Evolutionary conservation across 2,113 vertebrate species (phyloP), one percentile per base, ranked within the genome.

Genomic region (Gobio gobio): DNA sequence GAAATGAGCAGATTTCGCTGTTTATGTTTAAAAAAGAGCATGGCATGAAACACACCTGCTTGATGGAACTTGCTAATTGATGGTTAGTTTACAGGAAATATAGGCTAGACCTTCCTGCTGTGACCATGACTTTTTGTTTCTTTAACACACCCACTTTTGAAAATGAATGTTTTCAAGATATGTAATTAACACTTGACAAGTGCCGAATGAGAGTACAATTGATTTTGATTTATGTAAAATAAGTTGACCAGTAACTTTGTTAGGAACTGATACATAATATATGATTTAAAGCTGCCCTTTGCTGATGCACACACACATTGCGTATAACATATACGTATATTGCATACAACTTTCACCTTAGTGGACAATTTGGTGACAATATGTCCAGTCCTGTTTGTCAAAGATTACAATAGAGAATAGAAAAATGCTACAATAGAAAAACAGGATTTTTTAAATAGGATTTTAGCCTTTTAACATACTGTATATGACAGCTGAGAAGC

Each of bases 61-160:
- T 78, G 24, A 85, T 81, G 82, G 82, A 83, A 51, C 86, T 86
- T 84, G 54, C 61, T 82, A 85, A 88, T 86, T 26, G 47, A 82
- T 56, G 73, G 73, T 82, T 78, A 51, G n/a, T 26, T 68, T 36
- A 14, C 51, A 72, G 82, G 22, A 59, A 79, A 74, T 13, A 7
- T 12, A 49, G 36, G 59, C 54, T 3, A 20, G 58, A 68, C 20
- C 26, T 68, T 74, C 49, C 51, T 63, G 61, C 5, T 81, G 7
- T 58, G 22, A 40, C 20, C 26, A 14, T 78, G n/a, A 20, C 47
- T 40, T 84, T 84, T 33, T 66, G 16, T 68, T 22, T 7, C 26
- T 47, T 24, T 43, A 16, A 45, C 47, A 73, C 83, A 51, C 56
- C 29, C 61, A 68, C 47, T 36, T 63, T 24, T 73, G 5, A 16